A percentile compares a stretch with the other conserved stretches of the same genome.
Evolutionary conservation across 2,113 vertebrate genomes (phyloP).

Genomic region (Rallus limicola): DNA sequence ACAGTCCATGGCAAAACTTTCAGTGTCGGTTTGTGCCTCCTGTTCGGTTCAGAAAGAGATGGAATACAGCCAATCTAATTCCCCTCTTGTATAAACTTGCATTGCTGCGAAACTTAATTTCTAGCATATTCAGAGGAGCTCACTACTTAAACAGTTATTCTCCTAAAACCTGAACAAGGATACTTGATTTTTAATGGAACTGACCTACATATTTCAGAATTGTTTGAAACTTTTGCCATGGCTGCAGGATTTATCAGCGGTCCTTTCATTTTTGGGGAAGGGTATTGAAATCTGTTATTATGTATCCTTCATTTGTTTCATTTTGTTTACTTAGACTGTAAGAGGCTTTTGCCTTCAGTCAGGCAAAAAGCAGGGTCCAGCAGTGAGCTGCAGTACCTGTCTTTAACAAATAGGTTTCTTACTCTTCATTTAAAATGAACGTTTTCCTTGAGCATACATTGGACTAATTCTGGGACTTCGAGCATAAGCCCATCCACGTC

Average conservation of each 20-base stretch:
- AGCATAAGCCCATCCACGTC: conserved; percentile 74
- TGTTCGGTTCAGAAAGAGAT: conserved; percentile 81
- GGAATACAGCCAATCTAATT: conserved; percentile 82
- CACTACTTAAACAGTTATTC: conserved; percentile 79
- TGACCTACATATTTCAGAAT: conserved; percentile 82
- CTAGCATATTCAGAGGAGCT: conserved; percentile 81
- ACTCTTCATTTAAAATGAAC: conserved; percentile 69
- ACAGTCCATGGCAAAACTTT: conserved; percentile 93
- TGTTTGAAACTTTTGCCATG: conserved; percentile 93
- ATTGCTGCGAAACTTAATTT: conserved; percentile 80
- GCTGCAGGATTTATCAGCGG: conserved; percentile 80
- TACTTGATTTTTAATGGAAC: conserved; percentile 80
- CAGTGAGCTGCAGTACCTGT: conserved; percentile 76
- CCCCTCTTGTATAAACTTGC: conserved; percentile 79
- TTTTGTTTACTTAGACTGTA: conserved; percentile 80
- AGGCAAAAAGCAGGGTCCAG: conserved; percentile 79
- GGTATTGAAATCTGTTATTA: conserved; percentile 67
- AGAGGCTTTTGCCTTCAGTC: conserved; percentile 82
- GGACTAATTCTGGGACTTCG: conserved; percentile 78
- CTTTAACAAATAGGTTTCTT: conserved; percentile 77
- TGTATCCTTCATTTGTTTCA: conserved; percentile 77
- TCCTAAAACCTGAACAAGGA: conserved; percentile 81
- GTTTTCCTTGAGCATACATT: conserved; percentile 65
- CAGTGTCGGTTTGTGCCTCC: conserved; percentile 81
- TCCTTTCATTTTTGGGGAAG: conserved; percentile 74